phyloP scores from a whole-genome alignment of 2,797 vertebrate genomes.

The Catamblyrhynchus diadema region DNA sequence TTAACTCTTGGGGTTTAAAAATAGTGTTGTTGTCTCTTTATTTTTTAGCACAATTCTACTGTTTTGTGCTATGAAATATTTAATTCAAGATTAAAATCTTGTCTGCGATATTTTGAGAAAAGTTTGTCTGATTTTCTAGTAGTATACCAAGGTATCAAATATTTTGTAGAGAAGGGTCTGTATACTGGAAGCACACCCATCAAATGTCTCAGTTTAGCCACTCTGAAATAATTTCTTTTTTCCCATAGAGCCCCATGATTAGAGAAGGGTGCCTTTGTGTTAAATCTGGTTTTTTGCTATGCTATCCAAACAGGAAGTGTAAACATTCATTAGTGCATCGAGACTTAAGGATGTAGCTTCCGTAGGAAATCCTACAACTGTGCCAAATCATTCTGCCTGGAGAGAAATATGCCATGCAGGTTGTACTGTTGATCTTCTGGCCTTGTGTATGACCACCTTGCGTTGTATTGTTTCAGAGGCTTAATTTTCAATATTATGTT shows the following conservation, averaged over 20 bases:
- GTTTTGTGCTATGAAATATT: background rate
- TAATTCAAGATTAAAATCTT: background rate
- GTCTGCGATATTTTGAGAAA: background rate
- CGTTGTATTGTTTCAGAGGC: background rate
- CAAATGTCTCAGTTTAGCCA: background rate
- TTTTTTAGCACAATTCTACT: background rate
- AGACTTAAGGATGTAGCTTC: slow-evolving; percentile 49
- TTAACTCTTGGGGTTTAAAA: background rate
- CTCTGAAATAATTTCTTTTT: background rate
- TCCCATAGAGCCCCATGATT: background rate
- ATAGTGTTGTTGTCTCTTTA: background rate
- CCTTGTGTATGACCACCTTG: background rate
- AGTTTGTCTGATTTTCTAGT: background rate
- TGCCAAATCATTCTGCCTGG: background rate
- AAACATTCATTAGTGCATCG: slow-evolving; percentile 33
- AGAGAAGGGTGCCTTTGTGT: background rate
- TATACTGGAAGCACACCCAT: background rate
- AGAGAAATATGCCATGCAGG: background rate
- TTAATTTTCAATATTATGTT: background rate
- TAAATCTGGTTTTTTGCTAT: background rate
- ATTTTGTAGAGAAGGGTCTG: background rate
- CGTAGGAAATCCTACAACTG: slow-evolving; percentile 43
- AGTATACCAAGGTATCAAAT: background rate
- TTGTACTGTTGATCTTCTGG: background rate
- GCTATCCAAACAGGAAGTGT: slow-evolving; percentile 48